Conservation (phyloP, 2,888 invertebrate genomes). For the Cosmia pyralina region DNA sequence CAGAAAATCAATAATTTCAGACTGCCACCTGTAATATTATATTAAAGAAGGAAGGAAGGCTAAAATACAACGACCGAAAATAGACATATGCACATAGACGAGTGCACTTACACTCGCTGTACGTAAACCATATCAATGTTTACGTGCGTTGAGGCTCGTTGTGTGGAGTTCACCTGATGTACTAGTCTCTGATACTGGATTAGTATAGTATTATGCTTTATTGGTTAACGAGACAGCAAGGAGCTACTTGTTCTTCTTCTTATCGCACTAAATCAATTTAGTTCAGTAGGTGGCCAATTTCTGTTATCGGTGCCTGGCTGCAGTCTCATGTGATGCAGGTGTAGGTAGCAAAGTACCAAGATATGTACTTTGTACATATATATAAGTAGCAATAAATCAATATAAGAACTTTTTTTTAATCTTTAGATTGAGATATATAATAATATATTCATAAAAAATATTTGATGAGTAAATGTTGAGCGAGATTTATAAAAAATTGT, state of each 20-base stretch:
- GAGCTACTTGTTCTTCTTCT: background rate
- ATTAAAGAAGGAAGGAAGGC: too few relatives aligned
- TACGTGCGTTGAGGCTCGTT: background rate
- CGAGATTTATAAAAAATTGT: background rate
- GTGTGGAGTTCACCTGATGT: background rate
- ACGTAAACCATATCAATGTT: too few relatives aligned
- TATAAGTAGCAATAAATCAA: background rate
- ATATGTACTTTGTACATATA: too few relatives aligned
- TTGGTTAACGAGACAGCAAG: background rate
- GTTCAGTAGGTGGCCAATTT: constrained; percentile 25
- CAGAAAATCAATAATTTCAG: too few relatives aligned
- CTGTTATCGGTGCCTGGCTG: constrained; percentile 18
- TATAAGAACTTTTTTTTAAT: background rate
- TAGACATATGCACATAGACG: background rate
- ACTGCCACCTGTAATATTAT: too few relatives aligned
- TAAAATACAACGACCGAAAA: background rate
- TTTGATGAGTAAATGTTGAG: background rate
- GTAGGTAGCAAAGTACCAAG: background rate
- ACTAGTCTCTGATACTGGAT: background rate
- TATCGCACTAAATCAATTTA: constrained; percentile 22
- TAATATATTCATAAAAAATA: background rate
- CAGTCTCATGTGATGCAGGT: constrained; percentile 9
- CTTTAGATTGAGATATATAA: too few relatives aligned
- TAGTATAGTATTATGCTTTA: background rate
- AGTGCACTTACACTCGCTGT: background rate